Evolutionary conservation across 2,113 vertebrate species (phyloP), one percentile per base, ranked within the genome.

Genomic region (Rostratula benghalensis): DNA sequence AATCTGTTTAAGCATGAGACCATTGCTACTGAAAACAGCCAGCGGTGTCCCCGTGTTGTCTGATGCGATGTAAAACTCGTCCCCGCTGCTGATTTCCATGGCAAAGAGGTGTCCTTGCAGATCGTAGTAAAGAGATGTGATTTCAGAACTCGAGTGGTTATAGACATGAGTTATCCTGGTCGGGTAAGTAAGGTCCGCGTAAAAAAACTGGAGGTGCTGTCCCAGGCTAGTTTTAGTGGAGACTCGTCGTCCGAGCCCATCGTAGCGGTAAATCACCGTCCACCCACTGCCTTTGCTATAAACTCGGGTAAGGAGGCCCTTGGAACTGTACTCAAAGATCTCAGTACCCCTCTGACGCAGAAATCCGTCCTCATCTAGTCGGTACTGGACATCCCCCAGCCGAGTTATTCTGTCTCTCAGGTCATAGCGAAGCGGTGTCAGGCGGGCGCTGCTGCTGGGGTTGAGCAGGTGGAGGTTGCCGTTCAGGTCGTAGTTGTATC

Each of bases 401-500:
- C 99, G 98, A 16, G 99, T 99, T 97, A 99, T 99, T 63, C 99
- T 98, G 98, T 99, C 99, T 48, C 99, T 97, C 69, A 99, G 97
- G 97, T 99, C 99, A 1, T 99, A 99, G 68, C 99, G 98, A 53
- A 99, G 98, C 0, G 99, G 99, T 0, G 99, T 99, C 69, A 99
- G 80, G 13, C 99, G 98, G 9, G 98, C 98, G 0, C 99, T 99
- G 96, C 98, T 99, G 27, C 99, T 99, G 2, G 99, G 99, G 78
- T 99, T 99, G 57, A 99, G 97, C 83, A 99, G 94, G 70, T 99
- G 99, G 70, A 99, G 98, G 90, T 99, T 99, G 33, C 99, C 99
- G 3, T 99, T 99, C n/a, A 99, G 98, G 95, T 99, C 99, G 1
- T 99, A 99, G 73, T 99, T 99, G 85, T 99, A 99, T 18, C 99